phyloP scores from a whole-genome alignment of 2,888 invertebrate species.

The Pemphredon lugubris region DNA sequence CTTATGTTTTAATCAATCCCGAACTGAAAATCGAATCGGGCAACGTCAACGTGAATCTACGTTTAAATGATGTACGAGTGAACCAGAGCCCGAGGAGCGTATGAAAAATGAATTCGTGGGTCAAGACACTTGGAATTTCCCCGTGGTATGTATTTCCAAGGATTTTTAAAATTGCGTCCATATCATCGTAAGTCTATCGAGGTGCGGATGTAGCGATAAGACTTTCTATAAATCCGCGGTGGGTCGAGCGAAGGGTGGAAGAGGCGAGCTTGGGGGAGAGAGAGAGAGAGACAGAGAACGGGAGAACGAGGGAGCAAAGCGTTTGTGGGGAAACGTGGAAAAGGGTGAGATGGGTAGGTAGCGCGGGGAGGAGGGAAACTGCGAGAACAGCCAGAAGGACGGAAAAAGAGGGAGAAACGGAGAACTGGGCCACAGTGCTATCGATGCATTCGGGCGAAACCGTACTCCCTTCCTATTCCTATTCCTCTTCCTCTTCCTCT shows the following conservation, averaged over 20 bases:
- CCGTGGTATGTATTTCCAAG: constrained; percentile 29
- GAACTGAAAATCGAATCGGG: no score
- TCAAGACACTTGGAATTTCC: constrained; percentile 15
- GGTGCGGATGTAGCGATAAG: constrained; percentile 64
- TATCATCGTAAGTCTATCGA: constrained; percentile 65
- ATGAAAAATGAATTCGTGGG: constrained; percentile 9
- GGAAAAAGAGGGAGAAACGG: constrained; percentile 40
- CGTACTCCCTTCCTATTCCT: constrained; percentile 57
- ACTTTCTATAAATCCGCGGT: constrained; percentile 62
- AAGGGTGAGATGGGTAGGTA: constrained; percentile 26
- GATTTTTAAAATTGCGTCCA: constrained; percentile 64
- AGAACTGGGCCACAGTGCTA: constrained; percentile 72
- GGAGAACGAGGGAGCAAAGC: constrained; percentile 2
- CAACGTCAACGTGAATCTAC: no score
- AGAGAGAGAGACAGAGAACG: constrained; percentile 30
- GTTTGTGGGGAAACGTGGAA: constrained; percentile 28
- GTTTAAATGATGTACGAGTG: neutral
- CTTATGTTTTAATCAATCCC: no score
- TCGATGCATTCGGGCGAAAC: constrained; percentile 71
- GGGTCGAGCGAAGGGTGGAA: constrained; percentile 10
- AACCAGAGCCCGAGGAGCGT: neutral
- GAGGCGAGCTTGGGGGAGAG: constrained; percentile 5
- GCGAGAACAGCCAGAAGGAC: constrained; percentile 5
- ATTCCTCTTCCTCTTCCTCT: constrained; percentile 43
- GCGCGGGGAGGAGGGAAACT: constrained; percentile 3